Base-by-base conservation (phyloP, 2,113 vertebrate species). In the Ginglymostoma cirratum region DNA sequence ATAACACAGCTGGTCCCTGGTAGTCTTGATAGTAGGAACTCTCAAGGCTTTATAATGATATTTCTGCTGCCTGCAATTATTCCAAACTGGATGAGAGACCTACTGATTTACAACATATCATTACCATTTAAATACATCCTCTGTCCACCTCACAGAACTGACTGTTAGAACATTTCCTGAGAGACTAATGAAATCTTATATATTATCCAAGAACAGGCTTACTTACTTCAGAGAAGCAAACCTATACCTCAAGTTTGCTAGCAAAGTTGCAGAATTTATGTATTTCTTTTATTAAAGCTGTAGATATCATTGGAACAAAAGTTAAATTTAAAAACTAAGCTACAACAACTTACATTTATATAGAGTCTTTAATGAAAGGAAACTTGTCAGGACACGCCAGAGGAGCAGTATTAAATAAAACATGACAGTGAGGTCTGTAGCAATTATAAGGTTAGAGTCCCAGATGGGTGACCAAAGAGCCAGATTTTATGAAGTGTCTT, bases 51-150 rank as follows among this genome's bases (percentile, higher is more conserved):
- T 45, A 19, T 72, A 95, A 76, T 69, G 24, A 34, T 24, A 48
- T 72, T 95, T 94, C 67, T 72, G 67, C 24, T 72, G 38, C 5
- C 14, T 76, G 42, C 72, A 95, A 76, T 52, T 12, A 52, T 72
- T 95, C 94, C 45, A 8, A 72, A 76, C 4, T 72, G 92, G 7
- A 24, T 67, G 21, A 45, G 92, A 66, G 61, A 66, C 19, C 8
- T 66, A 66, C 17, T 93, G 90, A 93, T 69, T 90, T 38, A 94
- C 65, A 94, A 55, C 45, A 42, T 70, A 69, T 61, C 66, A 95
- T 95, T 72, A 76, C 42, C 30, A 45, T 95, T 95, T 48, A 76
- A 72, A 15, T 95, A 72, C 21, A 94, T 42, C 65, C 45, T n/a
- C 34, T 70, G 66, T 38, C 17, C n/a, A 45, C 6, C 23, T 45